Evolutionary conservation across 2,888 invertebrate species (phyloP).

Genomic region (Xestia c-nigrum): DNA sequence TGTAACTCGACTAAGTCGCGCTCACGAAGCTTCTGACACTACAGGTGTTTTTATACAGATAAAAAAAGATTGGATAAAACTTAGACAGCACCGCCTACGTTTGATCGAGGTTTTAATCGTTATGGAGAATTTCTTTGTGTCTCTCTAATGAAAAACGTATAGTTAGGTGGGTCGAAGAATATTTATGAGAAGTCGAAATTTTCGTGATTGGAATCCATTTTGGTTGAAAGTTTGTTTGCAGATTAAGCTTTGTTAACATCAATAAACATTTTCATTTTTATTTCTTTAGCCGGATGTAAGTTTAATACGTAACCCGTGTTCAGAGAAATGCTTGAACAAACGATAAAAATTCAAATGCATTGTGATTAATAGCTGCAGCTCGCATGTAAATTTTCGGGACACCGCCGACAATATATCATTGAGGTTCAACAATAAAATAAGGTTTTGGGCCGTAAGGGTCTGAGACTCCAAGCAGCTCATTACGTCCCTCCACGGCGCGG

Average conservation of each 20-base stretch:
- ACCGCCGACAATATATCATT: constrained; percentile 73
- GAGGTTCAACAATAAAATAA: constrained; percentile 69
- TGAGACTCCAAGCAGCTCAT: constrained; percentile 69
- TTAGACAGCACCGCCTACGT: constrained; percentile 80
- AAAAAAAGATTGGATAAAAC: constrained; percentile 75
- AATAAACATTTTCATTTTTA: constrained; percentile 35
- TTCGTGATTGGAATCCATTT: constrained; percentile 49
- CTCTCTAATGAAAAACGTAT: constrained; percentile 56
- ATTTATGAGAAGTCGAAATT: constrained; percentile 43
- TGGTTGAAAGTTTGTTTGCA: constrained; percentile 46
- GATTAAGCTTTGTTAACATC: constrained; percentile 45
- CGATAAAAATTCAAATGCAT: constrained; percentile 63
- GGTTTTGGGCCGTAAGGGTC: constrained; percentile 59
- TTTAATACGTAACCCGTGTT: constrained; percentile 30
- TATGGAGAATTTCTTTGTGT: constrained; percentile 63
- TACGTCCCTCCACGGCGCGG: constrained; percentile 76
- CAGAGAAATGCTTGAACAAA: constrained; percentile 39
- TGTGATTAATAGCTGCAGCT: constrained; percentile 66
- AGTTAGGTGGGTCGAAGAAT: constrained; percentile 46
- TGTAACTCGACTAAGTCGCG: constrained; percentile 67
- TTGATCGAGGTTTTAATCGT: constrained; percentile 80
- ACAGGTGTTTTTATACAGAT: constrained; percentile 84
- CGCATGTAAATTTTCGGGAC: constrained; percentile 63
- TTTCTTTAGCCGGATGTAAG: constrained; percentile 53
- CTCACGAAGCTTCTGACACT: constrained; percentile 83